phyloP scores from a whole-genome alignment of 1,140 invertebrate genomes.

The Drosophila seguyi region DNA sequence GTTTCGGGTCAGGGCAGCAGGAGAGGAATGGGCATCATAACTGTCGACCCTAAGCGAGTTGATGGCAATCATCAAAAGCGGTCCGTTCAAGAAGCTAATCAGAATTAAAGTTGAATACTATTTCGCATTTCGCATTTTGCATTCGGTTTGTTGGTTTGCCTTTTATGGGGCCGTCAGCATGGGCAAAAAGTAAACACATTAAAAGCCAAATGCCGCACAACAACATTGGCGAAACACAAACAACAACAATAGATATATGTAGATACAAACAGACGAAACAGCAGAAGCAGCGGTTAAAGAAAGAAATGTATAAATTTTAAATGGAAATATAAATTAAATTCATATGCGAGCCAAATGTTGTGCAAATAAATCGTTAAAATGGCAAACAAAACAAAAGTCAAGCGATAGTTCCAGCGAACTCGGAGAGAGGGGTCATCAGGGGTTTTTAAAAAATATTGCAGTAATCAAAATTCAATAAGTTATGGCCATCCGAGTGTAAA shows the following conservation, averaged over 20 bases:
- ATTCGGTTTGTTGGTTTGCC: slow-evolving; percentile 20
- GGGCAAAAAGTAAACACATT: slow-evolving; percentile 71
- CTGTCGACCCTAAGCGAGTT: slow-evolving; percentile 37
- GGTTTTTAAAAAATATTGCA: slow-evolving; percentile 57
- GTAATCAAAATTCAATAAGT: slow-evolving; percentile 75
- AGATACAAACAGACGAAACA: slow-evolving; percentile 28
- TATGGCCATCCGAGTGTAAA: slow-evolving; percentile 51
- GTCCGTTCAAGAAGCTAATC: slow-evolving; percentile 50
- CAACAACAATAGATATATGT: slow-evolving; percentile 35
- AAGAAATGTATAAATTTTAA: slow-evolving; percentile 78
- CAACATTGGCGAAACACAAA: slow-evolving; percentile 24
- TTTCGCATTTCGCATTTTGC: slow-evolving; percentile 67
- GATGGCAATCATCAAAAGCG: slow-evolving; percentile 55
- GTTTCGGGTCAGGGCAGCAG: slow-evolving; percentile 20
- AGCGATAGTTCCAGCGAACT: slow-evolving; percentile 5
- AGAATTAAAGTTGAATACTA: slow-evolving; percentile 77
- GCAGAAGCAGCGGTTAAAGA: slow-evolving; percentile 21
- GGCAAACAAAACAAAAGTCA: slow-evolving; percentile 63
- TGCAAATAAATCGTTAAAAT: slow-evolving; percentile 79
- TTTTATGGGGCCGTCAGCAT: slow-evolving; percentile 61
- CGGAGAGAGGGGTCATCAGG: background rate
- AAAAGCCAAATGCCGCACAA: slow-evolving; percentile 69
- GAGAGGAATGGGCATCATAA: slow-evolving; percentile 15
- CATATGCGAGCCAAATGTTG: slow-evolving; percentile 82
- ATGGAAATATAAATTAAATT: slow-evolving; percentile 83